phyloP scores from a whole-genome alignment of 2,797 vertebrate species.

The Falco peregrinus region DNA sequence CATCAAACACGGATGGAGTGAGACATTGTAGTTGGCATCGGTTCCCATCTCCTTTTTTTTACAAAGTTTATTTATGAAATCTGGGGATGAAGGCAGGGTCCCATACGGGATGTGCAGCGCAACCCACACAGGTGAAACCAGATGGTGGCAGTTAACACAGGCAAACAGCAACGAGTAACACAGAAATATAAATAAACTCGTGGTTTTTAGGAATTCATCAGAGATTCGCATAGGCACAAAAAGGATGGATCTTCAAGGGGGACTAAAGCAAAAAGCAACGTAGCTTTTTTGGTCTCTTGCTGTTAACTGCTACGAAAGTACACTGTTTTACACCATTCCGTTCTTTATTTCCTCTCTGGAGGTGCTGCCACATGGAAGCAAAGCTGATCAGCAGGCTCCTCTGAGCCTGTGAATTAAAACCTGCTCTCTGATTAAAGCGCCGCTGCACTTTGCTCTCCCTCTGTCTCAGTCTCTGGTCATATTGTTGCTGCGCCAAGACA shows the following conservation, averaged over 20 bases:
- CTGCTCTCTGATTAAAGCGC: neutral
- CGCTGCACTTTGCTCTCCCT: neutral
- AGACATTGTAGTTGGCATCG: fast-evolving
- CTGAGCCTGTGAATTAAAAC: neutral
- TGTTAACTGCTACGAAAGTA: neutral
- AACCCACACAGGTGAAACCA: neutral
- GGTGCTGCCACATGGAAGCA: neutral
- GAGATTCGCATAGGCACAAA: neutral
- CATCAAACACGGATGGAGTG: neutral
- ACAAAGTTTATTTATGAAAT: neutral
- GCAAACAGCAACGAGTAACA: neutral
- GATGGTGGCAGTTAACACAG: neutral
- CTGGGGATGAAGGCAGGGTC: neutral
- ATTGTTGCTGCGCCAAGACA: neutral
- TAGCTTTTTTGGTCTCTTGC: neutral
- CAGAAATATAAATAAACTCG: neutral
- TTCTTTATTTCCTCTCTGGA: neutral
- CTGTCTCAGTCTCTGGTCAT: neutral
- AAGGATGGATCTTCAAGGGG: neutral
- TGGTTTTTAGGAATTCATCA: neutral
- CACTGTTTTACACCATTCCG: neutral
- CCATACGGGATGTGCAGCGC: neutral
- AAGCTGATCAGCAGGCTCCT: neutral
- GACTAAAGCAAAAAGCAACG: neutral
- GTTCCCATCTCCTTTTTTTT: neutral